These are phyloP conservation scores for Oenanthe oenanthe DNA, from an alignment of 2,113 vertebrate species.

Conservation along the genomic window DNA sequence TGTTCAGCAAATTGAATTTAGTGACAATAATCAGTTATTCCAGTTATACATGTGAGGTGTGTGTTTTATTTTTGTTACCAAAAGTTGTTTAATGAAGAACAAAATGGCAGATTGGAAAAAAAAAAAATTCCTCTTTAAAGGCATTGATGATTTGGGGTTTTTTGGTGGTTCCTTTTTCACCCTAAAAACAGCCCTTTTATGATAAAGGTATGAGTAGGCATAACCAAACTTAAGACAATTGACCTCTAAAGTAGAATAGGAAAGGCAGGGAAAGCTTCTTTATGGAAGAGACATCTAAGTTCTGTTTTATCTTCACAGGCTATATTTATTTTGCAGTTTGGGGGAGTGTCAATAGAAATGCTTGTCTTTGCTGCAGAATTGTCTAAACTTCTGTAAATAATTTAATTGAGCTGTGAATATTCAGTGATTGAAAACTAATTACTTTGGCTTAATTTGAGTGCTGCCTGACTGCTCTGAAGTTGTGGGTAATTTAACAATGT, in stretches of 20 bases:
- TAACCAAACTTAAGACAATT: slow-evolving; percentile 40
- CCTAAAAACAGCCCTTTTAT: not conserved
- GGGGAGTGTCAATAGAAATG: slow-evolving; percentile 63
- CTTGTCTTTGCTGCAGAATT: slow-evolving; percentile 36
- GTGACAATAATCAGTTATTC: not conserved
- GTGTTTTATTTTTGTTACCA: not conserved
- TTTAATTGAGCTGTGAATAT: slow-evolving; percentile 81
- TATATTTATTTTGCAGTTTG: slow-evolving; percentile 65
- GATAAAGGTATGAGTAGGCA: slow-evolving; percentile 17
- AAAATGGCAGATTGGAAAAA: not conserved
- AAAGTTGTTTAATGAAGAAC: not conserved
- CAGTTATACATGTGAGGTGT: not conserved
- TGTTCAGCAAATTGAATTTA: not conserved
- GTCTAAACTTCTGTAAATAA: slow-evolving; percentile 77
- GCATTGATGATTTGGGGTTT: not conserved
- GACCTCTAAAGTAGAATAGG: not conserved
- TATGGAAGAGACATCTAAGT: not conserved
- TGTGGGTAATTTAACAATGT: slow-evolving; percentile 75
- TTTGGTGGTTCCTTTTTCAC: not conserved
- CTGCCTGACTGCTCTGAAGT: slow-evolving; percentile 75
- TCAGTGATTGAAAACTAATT: slow-evolving; percentile 80
- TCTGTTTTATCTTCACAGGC: slow-evolving; percentile 61
- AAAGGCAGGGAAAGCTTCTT: not conserved
- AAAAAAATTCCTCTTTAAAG: not conserved
- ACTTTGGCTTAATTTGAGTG: slow-evolving; percentile 77